Conservation (phyloP, 2,797 vertebrate species). For the Lutjanus argentimaculatus region DNA sequence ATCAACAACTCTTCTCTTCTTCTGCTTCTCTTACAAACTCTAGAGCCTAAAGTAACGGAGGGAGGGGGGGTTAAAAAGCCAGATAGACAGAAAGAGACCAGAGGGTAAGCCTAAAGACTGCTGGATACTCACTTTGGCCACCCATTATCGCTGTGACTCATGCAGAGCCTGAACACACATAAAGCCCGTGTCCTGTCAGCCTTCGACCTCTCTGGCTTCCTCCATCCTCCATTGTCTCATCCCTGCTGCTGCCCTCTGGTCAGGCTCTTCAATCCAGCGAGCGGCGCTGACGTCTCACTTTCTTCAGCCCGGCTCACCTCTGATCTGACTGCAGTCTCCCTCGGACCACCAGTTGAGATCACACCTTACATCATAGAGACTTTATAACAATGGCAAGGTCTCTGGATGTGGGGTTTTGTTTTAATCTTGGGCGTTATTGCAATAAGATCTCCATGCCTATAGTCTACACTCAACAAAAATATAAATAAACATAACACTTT, state of each 20-base stretch:
- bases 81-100: slow-evolving; percentile 12
- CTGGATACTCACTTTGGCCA: slow-evolving; percentile 30
- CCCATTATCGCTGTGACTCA: slow-evolving; percentile 26
- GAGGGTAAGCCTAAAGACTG: slow-evolving; percentile 29
- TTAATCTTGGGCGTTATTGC: slow-evolving; percentile 41
- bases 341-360: slow-evolving; percentile 4
- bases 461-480: no score
- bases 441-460: slow-evolving; percentile 55
- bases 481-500: no score
- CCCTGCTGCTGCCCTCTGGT: slow-evolving; percentile 16
- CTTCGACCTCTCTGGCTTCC: slow-evolving; percentile 29
- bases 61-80: slow-evolving; percentile 13
- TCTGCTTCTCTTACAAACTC: slow-evolving; percentile 17
- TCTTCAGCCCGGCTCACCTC: not conserved
- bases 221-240: slow-evolving; percentile 17
- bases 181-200: slow-evolving; percentile 31
- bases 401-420: slow-evolving; percentile 6
- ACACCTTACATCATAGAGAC: slow-evolving; percentile 10
- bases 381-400: not conserved
- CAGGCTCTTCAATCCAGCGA: slow-evolving; percentile 14
- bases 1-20: slow-evolving; percentile 41
- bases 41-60: slow-evolving; percentile 1
- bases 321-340: not conserved
- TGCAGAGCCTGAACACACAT: slow-evolving; percentile 19
- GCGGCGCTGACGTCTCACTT: slow-evolving; percentile 7